Evolutionary conservation across 1,140 invertebrate genomes (phyloP).

Genomic region (Drosophila pseudoananassae): DNA sequence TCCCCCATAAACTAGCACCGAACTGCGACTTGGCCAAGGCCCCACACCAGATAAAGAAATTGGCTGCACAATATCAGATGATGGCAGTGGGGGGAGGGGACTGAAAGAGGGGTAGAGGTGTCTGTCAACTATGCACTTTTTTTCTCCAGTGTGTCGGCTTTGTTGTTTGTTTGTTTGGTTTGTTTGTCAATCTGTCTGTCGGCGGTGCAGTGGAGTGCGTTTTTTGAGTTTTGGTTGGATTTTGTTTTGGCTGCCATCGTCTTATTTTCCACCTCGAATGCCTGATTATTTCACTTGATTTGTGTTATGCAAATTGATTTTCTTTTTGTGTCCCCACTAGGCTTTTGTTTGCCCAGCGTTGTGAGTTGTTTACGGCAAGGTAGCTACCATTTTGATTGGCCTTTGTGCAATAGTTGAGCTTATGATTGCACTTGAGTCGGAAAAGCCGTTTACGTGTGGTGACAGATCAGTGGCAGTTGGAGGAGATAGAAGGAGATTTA

Average conservation of each 20-base stretch:
- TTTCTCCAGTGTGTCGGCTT: constrained; percentile 15
- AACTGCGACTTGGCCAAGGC: constrained; percentile 47
- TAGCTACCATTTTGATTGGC: constrained; percentile 58
- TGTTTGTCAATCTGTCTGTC: constrained; percentile 57
- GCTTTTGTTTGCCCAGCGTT: constrained; percentile 23
- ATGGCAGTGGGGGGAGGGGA: not conserved
- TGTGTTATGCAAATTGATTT: constrained; percentile 79
- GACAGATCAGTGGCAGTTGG: not conserved
- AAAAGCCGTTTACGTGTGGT: constrained; percentile 3
- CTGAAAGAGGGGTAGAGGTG: constrained; percentile 22
- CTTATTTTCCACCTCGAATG: constrained; percentile 14
- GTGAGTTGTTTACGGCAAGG: constrained; percentile 57
- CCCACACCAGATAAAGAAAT: constrained; percentile 56
- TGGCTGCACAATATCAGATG: constrained; percentile 58
- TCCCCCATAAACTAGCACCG: constrained; percentile 71
- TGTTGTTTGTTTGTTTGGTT: constrained; percentile 1
- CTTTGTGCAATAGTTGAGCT: constrained; percentile 51
- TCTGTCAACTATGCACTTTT: constrained; percentile 71
- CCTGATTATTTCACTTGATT: constrained; percentile 75
- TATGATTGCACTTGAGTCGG: constrained; percentile 44
- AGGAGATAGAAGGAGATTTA: not conserved
- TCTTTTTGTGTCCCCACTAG: constrained; percentile 39
- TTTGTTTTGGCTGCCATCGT: constrained; percentile 18
- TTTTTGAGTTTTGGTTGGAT: constrained; percentile 13
- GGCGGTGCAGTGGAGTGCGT: constrained; percentile 37